Evolutionary conservation across 2,888 invertebrate genomes (phyloP), one percentile per base, ranked within the genome.

Genomic region (Shargacucullia verbasci): DNA sequence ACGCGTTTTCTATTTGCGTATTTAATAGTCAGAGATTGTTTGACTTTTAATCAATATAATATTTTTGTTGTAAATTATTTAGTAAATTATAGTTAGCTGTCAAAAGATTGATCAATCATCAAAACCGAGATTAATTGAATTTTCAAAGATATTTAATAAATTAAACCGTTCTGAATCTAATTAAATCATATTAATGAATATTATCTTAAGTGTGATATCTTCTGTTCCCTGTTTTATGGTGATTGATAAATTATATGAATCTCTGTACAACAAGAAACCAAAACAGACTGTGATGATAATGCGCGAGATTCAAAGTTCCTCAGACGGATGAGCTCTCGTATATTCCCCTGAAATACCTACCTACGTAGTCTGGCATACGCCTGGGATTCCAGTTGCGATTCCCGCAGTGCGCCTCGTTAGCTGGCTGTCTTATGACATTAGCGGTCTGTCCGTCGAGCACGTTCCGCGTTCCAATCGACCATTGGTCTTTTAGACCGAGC

Each of bases 361-460:
- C 53, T 48, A 70, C 35, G 20, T 13, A 63, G 55, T 54, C 55
- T 64, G 59, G 39, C 20, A 63, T 53, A 68, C 55, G 58, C 54
- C 59, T 43, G 69, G 72, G 73, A 73, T 72, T 73, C 70, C 63
- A 64, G 68, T 68, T 71, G 76, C 68, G 69, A 81, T 83, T 84
- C 83, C 82, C 81, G 70, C 73, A 78, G 79, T 81, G 84, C 80
- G 74, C 76, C 84, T 88, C 84, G 87, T 90, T 88, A 89, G 85
- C 68, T 75, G 65, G 54, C 81, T 82, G 89, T 84, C 88, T 89
- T 89, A 89, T 87, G 85, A 87, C 87, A 86, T 90, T 87, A 89
- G 86, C 80, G 86, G 83, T 82, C 79, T 78, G 80, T 70, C 65
- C 57, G 60, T 47, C 70, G 60, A 27, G 65, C 73, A 73, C 73